These are phyloP conservation scores for Paedocypris sp. DNA, from an alignment of 2,113 vertebrate species.

Conservation along the genomic window DNA sequence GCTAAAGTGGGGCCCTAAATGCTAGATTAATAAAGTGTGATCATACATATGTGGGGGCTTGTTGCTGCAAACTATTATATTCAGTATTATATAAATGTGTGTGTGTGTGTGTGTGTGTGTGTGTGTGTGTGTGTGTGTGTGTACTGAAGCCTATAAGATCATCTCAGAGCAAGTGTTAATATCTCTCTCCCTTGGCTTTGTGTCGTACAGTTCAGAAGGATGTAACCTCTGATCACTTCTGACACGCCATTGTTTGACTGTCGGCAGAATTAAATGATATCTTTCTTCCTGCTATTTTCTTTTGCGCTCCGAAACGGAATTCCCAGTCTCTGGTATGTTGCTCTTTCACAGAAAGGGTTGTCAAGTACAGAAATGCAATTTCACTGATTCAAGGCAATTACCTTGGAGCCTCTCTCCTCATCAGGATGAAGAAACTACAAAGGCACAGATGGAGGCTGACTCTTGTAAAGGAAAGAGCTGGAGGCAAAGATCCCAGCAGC, in stretches of 20 bases:
- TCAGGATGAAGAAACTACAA: conserved; percentile 31
- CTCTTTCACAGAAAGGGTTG: conserved; percentile 54
- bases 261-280: conserved; percentile 63
- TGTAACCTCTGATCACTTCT: conserved; percentile 61
- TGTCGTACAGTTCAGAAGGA: conserved; percentile 46
- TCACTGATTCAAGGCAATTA: conserved; percentile 68
- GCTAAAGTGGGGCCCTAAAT: no score
- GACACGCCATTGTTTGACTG: conserved; percentile 58
- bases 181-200: conserved; percentile 27
- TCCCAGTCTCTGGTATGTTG: conserved; percentile 63
- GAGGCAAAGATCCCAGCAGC: conserved; percentile 28
- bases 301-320: conserved; percentile 50
- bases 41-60: no score
- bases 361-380: conserved; percentile 66
- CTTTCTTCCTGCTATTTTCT: conserved; percentile 41
- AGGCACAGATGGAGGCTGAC: conserved; percentile 35
- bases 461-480: conserved; percentile 30
- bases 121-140: conserved; percentile 14
- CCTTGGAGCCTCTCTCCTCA: conserved; percentile 46
- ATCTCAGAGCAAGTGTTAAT: conserved; percentile 25
- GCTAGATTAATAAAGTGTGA: no score
- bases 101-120: conserved; percentile 39
- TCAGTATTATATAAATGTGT: no score
- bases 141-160: conserved; percentile 29
- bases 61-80: no score